Conservation (phyloP, 1,140 invertebrate species). For the Eumaeus atala region DNA sequence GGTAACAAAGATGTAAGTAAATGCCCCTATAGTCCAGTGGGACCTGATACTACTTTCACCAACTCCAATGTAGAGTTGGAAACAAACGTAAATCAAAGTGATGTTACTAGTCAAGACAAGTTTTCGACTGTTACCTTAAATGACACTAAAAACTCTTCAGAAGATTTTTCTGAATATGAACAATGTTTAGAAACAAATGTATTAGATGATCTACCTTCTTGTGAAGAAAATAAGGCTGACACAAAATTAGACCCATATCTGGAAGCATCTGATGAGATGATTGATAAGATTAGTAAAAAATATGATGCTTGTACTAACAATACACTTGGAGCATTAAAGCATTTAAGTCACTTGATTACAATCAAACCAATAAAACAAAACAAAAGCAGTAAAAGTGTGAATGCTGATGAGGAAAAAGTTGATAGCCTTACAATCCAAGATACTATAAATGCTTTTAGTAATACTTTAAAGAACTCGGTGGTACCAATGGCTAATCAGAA, state of each 20-base stretch:
- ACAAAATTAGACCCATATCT: conserved; percentile 1
- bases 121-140: too few relatives aligned
- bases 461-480: background rate
- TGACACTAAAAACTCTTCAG: background rate
- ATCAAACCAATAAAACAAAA: conserved; percentile 37
- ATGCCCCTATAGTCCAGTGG: too few relatives aligned
- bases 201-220: background rate
- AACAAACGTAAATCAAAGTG: too few relatives aligned
- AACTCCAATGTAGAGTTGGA: too few relatives aligned
- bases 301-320: conserved; percentile 22
- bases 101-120: too few relatives aligned
- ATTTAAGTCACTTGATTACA: conserved; percentile 50
- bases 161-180: conserved; percentile 12
- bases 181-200: conserved; percentile 2
- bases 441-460: background rate
- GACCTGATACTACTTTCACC: too few relatives aligned
- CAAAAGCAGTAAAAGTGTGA: conserved; percentile 9
- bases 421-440: background rate
- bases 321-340: conserved; percentile 43
- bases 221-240: conserved; percentile 13
- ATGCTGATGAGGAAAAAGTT: conserved; percentile 9
- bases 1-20: too few relatives aligned
- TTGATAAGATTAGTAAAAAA: conserved; percentile 12
- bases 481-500: background rate
- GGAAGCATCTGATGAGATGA: conserved; percentile 7